Evolutionary conservation across 2,888 invertebrate species (phyloP).

Genomic region (Caenorhabditis zanzibari): DNA sequence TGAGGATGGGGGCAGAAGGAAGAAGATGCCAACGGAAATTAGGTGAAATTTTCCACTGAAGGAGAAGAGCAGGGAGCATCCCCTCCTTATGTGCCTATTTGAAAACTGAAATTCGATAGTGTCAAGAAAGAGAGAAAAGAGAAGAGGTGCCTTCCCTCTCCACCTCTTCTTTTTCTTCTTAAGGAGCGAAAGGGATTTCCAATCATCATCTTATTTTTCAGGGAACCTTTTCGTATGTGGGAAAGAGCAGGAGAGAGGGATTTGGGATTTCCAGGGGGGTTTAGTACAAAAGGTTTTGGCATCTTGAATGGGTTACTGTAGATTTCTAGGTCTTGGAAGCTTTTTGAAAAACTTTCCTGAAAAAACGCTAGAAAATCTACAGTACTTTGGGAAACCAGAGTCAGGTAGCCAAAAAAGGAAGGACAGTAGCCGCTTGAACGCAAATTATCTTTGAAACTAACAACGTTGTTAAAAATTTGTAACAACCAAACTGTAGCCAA

Average conservation of each 20-base stretch:
- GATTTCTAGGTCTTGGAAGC: too few species aligned
- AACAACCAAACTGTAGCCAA: too few species aligned
- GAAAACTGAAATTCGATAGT: slow-evolving; percentile 65
- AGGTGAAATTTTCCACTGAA: slow-evolving; percentile 59
- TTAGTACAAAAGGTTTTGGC: background rate
- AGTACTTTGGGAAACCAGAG: too few species aligned
- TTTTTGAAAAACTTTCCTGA: too few species aligned
- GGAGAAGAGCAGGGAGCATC: slow-evolving; percentile 33
- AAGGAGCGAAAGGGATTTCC: slow-evolving; percentile 47
- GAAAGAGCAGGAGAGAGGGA: background rate
- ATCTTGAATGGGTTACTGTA: background rate
- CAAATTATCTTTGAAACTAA: too few species aligned
- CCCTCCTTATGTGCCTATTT: slow-evolving; percentile 18
- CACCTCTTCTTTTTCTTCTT: slow-evolving; percentile 56
- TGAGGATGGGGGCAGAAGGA: background rate
- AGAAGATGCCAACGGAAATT: slow-evolving; percentile 53
- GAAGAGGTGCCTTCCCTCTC: slow-evolving; percentile 1
- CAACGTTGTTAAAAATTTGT: too few species aligned
- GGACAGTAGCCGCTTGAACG: too few species aligned
- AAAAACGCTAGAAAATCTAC: too few species aligned
- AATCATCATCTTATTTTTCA: slow-evolving; percentile 66
- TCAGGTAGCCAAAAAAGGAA: too few species aligned
- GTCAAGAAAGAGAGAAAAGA: background rate
- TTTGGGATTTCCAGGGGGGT: background rate
- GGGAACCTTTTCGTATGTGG: slow-evolving; percentile 18